A percentile compares a stretch with the other conserved stretches of the same genome.
Evolutionary conservation across 2,797 vertebrate genomes (phyloP).

Genomic region (Cyprinella venusta): DNA sequence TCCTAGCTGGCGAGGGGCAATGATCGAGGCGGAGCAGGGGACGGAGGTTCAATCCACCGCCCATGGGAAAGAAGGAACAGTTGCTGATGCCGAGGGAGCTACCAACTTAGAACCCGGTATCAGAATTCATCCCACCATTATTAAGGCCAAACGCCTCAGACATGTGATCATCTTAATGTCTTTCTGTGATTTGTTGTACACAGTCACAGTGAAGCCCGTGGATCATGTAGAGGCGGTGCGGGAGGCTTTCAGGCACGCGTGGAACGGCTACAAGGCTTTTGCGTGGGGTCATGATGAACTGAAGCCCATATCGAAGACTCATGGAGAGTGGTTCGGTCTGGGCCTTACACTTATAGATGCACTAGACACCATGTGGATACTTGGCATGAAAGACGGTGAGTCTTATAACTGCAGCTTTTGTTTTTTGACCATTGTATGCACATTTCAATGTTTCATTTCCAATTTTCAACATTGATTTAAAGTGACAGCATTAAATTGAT

Average conservation of each 20-base stretch:
- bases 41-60: constrained; percentile 77
- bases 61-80: constrained; percentile 67
- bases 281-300: constrained; percentile 98
- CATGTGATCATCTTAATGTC: neutral
- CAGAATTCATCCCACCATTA: neutral
- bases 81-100: constrained; percentile 48
- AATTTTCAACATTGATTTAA: neutral
- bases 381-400: constrained; percentile 90
- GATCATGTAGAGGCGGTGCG: constrained; percentile 83
- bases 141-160: neutral
- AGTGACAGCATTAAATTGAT: too few species aligned
- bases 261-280: constrained; percentile 89
- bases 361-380: constrained; percentile 97
- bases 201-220: constrained; percentile 44
- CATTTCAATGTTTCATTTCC: neutral
- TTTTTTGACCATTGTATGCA: neutral
- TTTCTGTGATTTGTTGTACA: neutral
- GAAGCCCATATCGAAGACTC: constrained; percentile 90
- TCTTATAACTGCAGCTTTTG: neutral
- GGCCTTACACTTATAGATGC: constrained; percentile 93
- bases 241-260: constrained; percentile 91
- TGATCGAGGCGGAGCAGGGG: constrained; percentile 87
- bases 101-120: constrained; percentile 65
- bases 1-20: constrained; percentile 88
- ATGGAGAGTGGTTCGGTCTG: constrained; percentile 94